A percentile compares a stretch with the other conserved stretches of the same genome.
phyloP scores from a whole-genome alignment of 64 coral and sea anemone genomes.

The Montipora foliosa region DNA sequence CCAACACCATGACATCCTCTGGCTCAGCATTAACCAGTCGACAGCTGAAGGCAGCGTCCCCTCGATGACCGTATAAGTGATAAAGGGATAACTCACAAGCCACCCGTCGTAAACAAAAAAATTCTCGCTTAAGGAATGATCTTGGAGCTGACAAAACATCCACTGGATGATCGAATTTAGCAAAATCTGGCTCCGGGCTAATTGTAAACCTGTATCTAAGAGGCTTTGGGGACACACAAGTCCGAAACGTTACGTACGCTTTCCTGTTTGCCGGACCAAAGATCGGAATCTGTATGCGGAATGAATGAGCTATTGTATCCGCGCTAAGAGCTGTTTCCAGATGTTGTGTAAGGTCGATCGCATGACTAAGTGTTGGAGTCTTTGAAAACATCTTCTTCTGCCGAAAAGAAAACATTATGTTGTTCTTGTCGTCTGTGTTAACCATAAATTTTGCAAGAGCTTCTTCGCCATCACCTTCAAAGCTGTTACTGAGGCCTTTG shows the following conservation, averaged over 20 bases:
- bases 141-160: slow-evolving; percentile 22
- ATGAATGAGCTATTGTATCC: not conserved
- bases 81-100: slow-evolving; percentile 7
- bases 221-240: slow-evolving; percentile 7
- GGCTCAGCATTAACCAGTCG: slow-evolving; percentile 28
- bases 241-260: not conserved
- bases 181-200: slow-evolving; percentile 29
- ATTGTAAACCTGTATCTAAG: slow-evolving; percentile 9
- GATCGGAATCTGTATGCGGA: slow-evolving; percentile 10
- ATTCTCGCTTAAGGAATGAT: slow-evolving; percentile 3
- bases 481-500: not conserved
- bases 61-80: not conserved
- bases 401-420: slow-evolving; percentile 8
- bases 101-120: not conserved
- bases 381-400: slow-evolving; percentile 35
- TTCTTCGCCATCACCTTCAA: not conserved
- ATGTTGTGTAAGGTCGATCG: not conserved
- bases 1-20: slow-evolving; percentile 16
- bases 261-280: slow-evolving; percentile 34
- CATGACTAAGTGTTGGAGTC: slow-evolving; percentile 7
- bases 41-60: slow-evolving; percentile 3
- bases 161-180: not conserved
- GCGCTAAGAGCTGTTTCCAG: not conserved
- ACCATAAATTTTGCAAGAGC: slow-evolving; percentile 26
- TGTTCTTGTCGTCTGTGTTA: slow-evolving; percentile 35